Evolutionary conservation across 2,888 invertebrate species (phyloP).

Genomic region (Podotricha telesiphe): DNA sequence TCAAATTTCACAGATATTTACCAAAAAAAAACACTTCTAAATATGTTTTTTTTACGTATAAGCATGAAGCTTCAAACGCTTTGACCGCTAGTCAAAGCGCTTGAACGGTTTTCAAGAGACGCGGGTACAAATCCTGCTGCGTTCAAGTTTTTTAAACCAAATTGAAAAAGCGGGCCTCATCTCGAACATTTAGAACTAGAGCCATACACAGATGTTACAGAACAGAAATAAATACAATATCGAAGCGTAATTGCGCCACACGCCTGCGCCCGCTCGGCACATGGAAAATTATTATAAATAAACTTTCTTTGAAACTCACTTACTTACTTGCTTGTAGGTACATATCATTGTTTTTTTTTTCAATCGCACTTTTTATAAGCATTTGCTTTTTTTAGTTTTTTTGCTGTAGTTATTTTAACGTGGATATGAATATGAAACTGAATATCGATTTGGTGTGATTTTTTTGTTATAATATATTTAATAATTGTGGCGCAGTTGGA

Average conservation of each 20-base stretch:
- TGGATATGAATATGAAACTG: neutral
- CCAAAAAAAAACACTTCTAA: too few relatives aligned
- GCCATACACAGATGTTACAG: slow-evolving; percentile 71
- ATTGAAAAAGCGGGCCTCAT: slow-evolving; percentile 51
- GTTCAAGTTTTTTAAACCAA: too few relatives aligned
- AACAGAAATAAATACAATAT: slow-evolving; percentile 80
- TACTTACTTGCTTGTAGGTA: neutral
- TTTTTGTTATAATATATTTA: neutral
- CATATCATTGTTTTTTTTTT: slow-evolving; percentile 49
- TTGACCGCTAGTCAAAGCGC: too few relatives aligned
- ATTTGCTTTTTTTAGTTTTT: neutral
- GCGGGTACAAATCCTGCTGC: too few relatives aligned
- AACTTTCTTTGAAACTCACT: slow-evolving; percentile 71
- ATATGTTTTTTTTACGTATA: too few relatives aligned
- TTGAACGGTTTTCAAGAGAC: too few relatives aligned
- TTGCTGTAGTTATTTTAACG: neutral
- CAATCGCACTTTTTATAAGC: slow-evolving; percentile 33
- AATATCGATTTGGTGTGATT: slow-evolving; percentile 5
- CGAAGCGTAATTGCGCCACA: slow-evolving; percentile 78
- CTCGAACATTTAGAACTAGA: slow-evolving; percentile 51
- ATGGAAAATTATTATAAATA: slow-evolving; percentile 75
- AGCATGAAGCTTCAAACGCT: too few relatives aligned
- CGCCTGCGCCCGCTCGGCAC: slow-evolving; percentile 57
- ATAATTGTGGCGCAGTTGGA: too few relatives aligned
- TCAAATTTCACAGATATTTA: too few relatives aligned